These are phyloP conservation scores for Chionis minor DNA, from an alignment of 2,113 vertebrate genomes.

Conservation along the genomic window DNA sequence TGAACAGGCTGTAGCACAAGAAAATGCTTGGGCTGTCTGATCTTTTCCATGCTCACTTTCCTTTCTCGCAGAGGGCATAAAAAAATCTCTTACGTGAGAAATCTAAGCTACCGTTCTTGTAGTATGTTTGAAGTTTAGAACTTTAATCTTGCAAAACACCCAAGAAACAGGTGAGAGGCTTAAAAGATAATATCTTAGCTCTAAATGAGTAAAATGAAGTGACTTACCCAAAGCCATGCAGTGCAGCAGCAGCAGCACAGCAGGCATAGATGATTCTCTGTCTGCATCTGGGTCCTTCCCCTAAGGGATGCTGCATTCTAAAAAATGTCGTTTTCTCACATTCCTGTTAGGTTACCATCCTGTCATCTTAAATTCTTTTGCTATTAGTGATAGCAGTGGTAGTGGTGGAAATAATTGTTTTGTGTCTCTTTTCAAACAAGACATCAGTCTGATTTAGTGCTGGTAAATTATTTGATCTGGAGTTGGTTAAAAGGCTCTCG, in stretches of 20 bases:
- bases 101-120: not conserved
- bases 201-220: not conserved
- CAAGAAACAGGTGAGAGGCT: not conserved
- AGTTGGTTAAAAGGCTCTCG: not conserved
- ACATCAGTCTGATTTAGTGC: not conserved
- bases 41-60: not conserved
- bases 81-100: not conserved
- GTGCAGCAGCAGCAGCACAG: not conserved
- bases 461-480: not conserved
- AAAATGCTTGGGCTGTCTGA: not conserved
- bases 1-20: not conserved
- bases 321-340: not conserved
- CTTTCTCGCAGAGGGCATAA: not conserved
- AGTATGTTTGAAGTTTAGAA: not conserved
- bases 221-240: not conserved
- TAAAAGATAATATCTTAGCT: not conserved
- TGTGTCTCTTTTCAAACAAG: not conserved
- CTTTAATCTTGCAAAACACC: not conserved
- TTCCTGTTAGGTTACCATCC: not conserved
- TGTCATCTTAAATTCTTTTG: not conserved
- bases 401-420: not conserved
- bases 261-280: not conserved
- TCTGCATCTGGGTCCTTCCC: not conserved
- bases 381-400: not conserved
- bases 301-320: not conserved